Percentiles rank a stretch among this genome's conserved stretches.
Conservation (phyloP, 2,113 vertebrate genomes). For the Glaucidium brasilianum region DNA sequence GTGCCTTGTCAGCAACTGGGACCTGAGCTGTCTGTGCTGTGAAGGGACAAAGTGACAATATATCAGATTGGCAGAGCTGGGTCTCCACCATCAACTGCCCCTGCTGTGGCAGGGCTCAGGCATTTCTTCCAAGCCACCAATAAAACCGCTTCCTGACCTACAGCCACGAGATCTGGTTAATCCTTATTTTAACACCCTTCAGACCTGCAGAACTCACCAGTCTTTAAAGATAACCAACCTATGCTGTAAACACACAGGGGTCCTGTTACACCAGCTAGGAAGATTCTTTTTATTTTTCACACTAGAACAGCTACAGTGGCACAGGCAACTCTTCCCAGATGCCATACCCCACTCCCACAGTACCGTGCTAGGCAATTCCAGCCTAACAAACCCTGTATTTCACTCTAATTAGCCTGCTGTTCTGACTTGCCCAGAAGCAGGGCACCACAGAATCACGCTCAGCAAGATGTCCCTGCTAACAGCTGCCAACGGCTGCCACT, state of each 20-base stretch:
- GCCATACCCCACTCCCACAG: fast-evolving
- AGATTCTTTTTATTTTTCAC: not conserved
- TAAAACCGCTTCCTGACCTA: not conserved
- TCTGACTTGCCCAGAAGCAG: slow-evolving; percentile 20
- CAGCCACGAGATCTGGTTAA: not conserved
- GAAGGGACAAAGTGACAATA: not conserved
- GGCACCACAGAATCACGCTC: not conserved
- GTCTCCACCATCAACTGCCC: not conserved
- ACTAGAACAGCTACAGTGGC: not conserved
- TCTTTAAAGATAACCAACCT: not conserved
- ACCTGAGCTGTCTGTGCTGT: fast-evolving
- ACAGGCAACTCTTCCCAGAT: not conserved
- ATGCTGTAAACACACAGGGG: fast-evolving
- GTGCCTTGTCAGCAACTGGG: not conserved
- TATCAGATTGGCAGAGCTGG: not conserved
- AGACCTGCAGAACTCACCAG: not conserved
- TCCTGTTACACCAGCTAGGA: not conserved
- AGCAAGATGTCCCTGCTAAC: fast-evolving
- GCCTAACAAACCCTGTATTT: not conserved
- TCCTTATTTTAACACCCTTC: not conserved
- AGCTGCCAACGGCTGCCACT: not conserved
- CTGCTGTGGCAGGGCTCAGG: not conserved
- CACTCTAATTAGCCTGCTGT: not conserved
- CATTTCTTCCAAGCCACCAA: not conserved
- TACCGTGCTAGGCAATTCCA: not conserved